Evolutionary conservation across 2,888 invertebrate species (phyloP), one percentile per base, ranked within the genome.

Genomic region (Napeogenes inachia): DNA sequence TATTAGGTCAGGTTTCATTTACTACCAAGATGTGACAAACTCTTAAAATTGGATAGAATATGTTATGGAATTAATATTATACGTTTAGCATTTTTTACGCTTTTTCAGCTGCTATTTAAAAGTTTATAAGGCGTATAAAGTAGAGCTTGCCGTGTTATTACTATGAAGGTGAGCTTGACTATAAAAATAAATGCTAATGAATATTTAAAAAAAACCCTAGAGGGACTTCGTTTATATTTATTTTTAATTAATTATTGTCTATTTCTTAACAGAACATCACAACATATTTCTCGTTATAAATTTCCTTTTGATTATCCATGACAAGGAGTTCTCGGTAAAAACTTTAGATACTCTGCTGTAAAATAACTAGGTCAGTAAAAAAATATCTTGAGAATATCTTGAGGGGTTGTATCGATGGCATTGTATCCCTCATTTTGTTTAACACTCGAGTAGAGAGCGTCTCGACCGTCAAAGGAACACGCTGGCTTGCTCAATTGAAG

Each of bases 351-450:
- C 47, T n/a, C 47, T 13, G 32, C 59, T 63, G 63, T 66, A 66
- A 63, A 64, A 62, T 64, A 67, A 67, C 61, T 65, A 56, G 65
- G 65, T 67, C 65, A 67, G 59, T 54, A 59, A 64, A 63, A 66
- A 65, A 64, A 62, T 59, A 61, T 63, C 65, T 65, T 62, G 54
- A 65, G 62, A 60, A 57, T 53, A 61, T 61, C 63, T 65, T 47
- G 55, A 65, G 65, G 59, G 62, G 30, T 56, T 56, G 50, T 55
- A 59, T 57, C 62, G 63, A 62, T 55, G 46, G 47, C 65, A 67
- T 65, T 74, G 75, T 76, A 72, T 70, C 74, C 73, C 76, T 75
- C 75, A 78, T 84, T 82, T 84, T 86, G 83, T 85, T 85, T 85
- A 81, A 81, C 78, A 76, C 84, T 84, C 70, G 59, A 67, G 33